These are phyloP conservation scores for Rhizoglyphus robini DNA, from an alignment of 1,140 invertebrate genomes.

Conservation along the genomic window DNA sequence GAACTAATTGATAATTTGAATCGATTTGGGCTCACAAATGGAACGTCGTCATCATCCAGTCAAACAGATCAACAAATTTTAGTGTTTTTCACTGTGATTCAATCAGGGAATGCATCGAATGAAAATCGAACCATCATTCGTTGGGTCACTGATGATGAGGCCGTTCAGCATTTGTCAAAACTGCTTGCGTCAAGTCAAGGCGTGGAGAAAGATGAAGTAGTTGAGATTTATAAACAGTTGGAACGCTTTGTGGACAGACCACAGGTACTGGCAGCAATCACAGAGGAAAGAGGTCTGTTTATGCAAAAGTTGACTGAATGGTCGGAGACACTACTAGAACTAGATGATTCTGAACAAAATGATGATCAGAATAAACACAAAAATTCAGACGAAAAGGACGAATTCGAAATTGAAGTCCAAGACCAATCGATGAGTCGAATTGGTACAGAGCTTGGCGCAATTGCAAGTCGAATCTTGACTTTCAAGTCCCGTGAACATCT, in stretches of 20 bases:
- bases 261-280: background rate
- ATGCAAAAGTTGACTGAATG: background rate
- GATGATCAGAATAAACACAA: background rate
- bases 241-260: background rate
- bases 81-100: no score
- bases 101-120: no score
- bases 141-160: constrained; percentile 8
- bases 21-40: no score
- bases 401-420: background rate
- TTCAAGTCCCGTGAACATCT: background rate
- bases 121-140: background rate
- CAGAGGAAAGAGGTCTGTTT: background rate
- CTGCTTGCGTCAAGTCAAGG: background rate
- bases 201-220: background rate
- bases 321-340: background rate
- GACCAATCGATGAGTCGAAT: background rate
- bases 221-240: background rate
- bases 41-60: no score
- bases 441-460: background rate
- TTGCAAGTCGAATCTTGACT: background rate
- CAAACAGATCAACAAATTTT: no score
- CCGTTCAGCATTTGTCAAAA: background rate
- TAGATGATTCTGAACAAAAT: background rate
- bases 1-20: no score
- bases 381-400: background rate